phyloP scores from a whole-genome alignment of 2,113 vertebrate genomes.

The Aplodontia rufa region DNA sequence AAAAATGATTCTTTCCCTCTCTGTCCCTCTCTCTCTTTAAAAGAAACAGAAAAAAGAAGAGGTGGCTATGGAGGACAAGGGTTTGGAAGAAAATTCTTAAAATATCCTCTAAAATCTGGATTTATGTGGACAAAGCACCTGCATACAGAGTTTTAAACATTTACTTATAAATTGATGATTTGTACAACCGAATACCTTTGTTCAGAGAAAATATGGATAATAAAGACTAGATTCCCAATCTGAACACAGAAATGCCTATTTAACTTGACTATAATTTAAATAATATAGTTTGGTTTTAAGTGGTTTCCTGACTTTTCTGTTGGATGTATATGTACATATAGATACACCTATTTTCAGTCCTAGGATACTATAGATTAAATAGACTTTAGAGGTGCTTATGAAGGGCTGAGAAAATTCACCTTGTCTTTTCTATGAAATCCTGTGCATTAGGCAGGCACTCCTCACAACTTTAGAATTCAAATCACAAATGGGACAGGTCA shows the following conservation, averaged over 20 bases:
- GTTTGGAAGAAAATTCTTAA: background rate
- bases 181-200: background rate
- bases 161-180: background rate
- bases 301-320: background rate
- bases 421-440: background rate
- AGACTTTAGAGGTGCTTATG: background rate
- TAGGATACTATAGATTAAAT: background rate
- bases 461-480: background rate
- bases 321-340: background rate
- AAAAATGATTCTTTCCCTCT: no score
- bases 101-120: background rate
- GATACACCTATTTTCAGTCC: background rate
- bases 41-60: no score
- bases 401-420: background rate
- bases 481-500: background rate
- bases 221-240: background rate
- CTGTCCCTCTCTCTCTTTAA: no score
- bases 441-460: background rate
- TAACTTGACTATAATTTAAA: background rate
- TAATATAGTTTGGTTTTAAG: background rate
- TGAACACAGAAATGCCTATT: background rate
- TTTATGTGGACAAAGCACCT: background rate
- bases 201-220: background rate
- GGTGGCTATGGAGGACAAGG: background rate
- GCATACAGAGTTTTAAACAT: background rate